These are phyloP conservation scores for Zosterops lateralis DNA, from an alignment of 2,113 vertebrate genomes.

Conservation along the genomic window DNA sequence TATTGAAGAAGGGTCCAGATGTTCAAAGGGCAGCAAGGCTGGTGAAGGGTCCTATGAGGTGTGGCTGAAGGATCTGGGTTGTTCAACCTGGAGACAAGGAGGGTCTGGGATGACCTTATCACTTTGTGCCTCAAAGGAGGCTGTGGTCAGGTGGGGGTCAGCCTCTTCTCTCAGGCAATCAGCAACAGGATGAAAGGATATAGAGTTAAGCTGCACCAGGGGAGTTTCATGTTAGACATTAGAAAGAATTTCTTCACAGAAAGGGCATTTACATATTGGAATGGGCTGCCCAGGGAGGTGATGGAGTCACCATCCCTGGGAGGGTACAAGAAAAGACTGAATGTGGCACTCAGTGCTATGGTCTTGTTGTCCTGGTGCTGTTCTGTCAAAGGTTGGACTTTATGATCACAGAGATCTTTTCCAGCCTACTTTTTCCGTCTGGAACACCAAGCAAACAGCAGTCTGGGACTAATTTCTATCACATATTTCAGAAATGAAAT, in stretches of 20 bases:
- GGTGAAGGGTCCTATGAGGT: background rate
- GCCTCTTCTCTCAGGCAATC: background rate
- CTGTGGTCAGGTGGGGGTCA: accelerated
- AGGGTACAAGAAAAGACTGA: background rate
- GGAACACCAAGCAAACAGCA: background rate
- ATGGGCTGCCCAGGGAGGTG: background rate
- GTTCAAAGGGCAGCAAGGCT: background rate
- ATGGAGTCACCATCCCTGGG: accelerated
- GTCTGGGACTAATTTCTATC: background rate
- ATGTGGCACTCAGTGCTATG: background rate
- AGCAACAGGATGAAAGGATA: background rate
- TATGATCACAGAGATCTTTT: background rate
- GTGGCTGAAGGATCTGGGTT: background rate
- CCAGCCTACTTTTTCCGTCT: background rate
- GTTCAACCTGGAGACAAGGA: background rate
- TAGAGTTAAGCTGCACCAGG: background rate
- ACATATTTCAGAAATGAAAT: background rate
- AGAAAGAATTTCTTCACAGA: background rate
- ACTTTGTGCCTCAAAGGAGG: background rate
- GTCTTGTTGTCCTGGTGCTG: background rate
- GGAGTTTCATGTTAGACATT: background rate
- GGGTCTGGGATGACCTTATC: background rate
- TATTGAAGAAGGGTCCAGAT: background rate
- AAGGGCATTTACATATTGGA: background rate
- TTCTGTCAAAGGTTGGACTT: background rate